Evolutionary conservation across 2,113 vertebrate genomes (phyloP).

Genomic region (Ornithorhynchus anatinus): DNA sequence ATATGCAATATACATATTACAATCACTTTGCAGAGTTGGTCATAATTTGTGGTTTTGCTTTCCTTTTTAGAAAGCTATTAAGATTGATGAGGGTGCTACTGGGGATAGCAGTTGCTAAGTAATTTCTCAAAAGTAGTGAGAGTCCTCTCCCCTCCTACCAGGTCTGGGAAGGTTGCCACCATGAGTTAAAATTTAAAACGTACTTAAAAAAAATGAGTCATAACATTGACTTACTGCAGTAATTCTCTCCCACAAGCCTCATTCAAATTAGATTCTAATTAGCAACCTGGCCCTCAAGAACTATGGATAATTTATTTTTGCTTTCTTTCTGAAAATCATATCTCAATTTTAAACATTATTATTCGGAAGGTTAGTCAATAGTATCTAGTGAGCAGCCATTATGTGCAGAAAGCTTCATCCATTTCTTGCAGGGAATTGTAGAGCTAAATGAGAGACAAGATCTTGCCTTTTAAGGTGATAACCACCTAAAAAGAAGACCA

Average conservation of each 20-base stretch:
- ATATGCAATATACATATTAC: too few relatives aligned
- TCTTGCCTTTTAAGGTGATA: background rate
- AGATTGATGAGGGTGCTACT: too few relatives aligned
- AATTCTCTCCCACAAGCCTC: slow-evolving; percentile 1
- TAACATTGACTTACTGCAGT: background rate
- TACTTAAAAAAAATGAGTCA: background rate
- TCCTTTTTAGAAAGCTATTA: too few relatives aligned
- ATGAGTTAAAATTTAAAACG: too few relatives aligned
- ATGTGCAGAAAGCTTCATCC: background rate
- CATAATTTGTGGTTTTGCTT: too few relatives aligned
- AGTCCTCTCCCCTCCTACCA: too few relatives aligned
- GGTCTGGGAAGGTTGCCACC: too few relatives aligned
- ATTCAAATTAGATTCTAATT: background rate
- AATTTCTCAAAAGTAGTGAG: too few relatives aligned
- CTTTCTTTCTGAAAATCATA: background rate
- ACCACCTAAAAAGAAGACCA: background rate
- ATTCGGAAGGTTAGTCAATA: background rate
- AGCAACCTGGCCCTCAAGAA: background rate
- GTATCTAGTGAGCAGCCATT: too few relatives aligned
- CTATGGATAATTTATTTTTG: background rate
- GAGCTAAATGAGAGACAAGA: background rate
- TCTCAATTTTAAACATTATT: background rate
- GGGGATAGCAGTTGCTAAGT: too few relatives aligned
- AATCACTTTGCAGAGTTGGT: too few relatives aligned
- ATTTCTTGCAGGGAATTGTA: too few relatives aligned